These are phyloP conservation scores for Peribatodes rhomboidaria DNA, from an alignment of 2,888 invertebrate genomes.

Conservation along the genomic window DNA sequence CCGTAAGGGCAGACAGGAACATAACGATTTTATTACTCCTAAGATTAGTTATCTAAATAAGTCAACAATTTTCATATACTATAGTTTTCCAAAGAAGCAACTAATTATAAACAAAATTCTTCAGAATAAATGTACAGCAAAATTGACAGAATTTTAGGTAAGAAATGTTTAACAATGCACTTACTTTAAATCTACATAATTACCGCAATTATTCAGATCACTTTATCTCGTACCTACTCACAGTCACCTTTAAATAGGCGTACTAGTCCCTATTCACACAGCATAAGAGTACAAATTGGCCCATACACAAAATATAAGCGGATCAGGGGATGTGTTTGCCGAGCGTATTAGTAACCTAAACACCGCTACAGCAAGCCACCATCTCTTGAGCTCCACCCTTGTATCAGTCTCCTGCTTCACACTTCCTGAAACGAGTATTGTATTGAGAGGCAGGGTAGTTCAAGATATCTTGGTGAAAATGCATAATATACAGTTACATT, in stretches of 20 bases:
- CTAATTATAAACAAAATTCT: too few species aligned
- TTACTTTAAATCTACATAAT: constrained; percentile 12
- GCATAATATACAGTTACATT: constrained; percentile 59
- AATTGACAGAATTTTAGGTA: too few species aligned
- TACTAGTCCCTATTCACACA: constrained; percentile 20
- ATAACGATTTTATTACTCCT: too few species aligned
- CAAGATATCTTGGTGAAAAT: constrained; percentile 55
- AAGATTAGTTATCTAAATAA: too few species aligned
- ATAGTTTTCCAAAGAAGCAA: too few species aligned
- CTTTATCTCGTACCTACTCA: constrained; percentile 12
- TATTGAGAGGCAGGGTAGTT: constrained; percentile 47
- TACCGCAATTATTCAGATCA: constrained; percentile 10
- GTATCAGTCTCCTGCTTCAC: constrained; percentile 34
- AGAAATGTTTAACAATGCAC: constrained; percentile 4
- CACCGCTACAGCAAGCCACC: constrained; percentile 62
- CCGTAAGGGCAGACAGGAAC: too few species aligned
- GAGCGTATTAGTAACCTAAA: constrained; percentile 75
- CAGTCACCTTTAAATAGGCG: not conserved
- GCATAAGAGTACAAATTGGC: constrained; percentile 30
- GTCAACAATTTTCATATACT: too few species aligned
- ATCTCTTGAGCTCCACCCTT: constrained; percentile 51
- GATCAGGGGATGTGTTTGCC: constrained; percentile 72
- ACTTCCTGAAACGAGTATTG: constrained; percentile 26
- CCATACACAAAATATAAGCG: constrained; percentile 58
- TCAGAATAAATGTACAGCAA: too few species aligned